Conservation (phyloP, 2,888 invertebrate species). For the Acronicta leporina region DNA sequence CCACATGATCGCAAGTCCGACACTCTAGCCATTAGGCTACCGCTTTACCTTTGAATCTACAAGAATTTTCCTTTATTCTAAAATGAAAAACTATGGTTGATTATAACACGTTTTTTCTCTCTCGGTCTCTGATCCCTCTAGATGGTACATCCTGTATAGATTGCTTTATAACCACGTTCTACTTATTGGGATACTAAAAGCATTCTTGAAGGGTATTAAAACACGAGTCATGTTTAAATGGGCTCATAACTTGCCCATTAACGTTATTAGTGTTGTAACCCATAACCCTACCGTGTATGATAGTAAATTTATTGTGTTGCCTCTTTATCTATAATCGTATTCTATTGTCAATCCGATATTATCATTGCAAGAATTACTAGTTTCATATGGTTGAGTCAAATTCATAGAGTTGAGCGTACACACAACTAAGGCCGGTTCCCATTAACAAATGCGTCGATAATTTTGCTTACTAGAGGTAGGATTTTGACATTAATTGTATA, state of each 20-base stretch:
- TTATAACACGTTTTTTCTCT: no score
- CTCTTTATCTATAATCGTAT: conserved; percentile 3
- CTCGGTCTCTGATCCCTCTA: no score
- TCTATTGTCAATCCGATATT: background rate
- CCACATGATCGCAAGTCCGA: no score
- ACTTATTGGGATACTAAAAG: conserved; percentile 43
- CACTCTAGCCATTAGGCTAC: no score
- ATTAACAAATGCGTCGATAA: no score
- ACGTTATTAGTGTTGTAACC: conserved; percentile 18
- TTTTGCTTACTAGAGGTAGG: no score
- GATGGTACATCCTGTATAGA: no score
- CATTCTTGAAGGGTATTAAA: conserved; percentile 18
- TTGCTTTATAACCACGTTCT: conserved; percentile 13
- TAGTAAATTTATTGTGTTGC: conserved; percentile 1
- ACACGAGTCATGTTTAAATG: conserved; percentile 28
- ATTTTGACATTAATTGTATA: no score
- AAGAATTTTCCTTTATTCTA: no score
- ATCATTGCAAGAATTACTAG: background rate
- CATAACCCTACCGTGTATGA: background rate
- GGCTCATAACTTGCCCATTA: conserved; percentile 26
- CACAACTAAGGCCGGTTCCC: no score
- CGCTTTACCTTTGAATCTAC: no score
- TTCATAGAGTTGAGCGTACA: background rate
- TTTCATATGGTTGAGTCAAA: background rate
- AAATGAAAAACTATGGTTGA: no score